These are phyloP conservation scores for Horisme vitalbata DNA, from an alignment of 2,888 invertebrate species.

Conservation along the genomic window DNA sequence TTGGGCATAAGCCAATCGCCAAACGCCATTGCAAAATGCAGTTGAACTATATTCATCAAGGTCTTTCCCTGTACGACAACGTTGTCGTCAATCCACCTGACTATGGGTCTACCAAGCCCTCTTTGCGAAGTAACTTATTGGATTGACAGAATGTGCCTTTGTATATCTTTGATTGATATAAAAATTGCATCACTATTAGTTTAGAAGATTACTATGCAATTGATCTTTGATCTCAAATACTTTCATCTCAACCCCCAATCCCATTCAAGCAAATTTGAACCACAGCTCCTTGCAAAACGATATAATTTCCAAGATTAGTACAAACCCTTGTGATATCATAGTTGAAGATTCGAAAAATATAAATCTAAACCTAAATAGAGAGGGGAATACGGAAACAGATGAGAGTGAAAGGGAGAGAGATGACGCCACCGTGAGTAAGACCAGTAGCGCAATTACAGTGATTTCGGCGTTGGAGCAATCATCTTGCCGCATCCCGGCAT, in stretches of 20 bases:
- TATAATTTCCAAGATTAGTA: conserved; percentile 1
- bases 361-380: conserved; percentile 51
- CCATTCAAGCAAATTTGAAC: conserved; percentile 5
- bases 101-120: no score
- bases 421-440: conserved; percentile 66
- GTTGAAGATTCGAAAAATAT: conserved; percentile 33
- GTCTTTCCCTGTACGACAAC: no score
- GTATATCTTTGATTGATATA: conserved; percentile 10
- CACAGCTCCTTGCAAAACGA: neutral
- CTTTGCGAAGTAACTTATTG: no score
- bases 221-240: conserved; percentile 16
- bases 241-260: conserved; percentile 4
- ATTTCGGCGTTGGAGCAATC: conserved; percentile 65
- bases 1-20: no score
- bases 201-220: conserved; percentile 23
- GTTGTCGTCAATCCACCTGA: no score
- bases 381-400: conserved; percentile 35
- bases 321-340: conserved; percentile 4
- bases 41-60: no score
- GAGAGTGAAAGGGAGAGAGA: conserved; percentile 57
- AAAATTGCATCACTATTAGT: conserved; percentile 18
- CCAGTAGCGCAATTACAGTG: conserved; percentile 77
- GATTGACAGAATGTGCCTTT: no score
- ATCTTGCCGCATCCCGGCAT: conserved; percentile 53
- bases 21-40: no score